These are phyloP conservation scores for Neosalanx taihuensis DNA, from an alignment of 2,797 vertebrate genomes.

Conservation along the genomic window DNA sequence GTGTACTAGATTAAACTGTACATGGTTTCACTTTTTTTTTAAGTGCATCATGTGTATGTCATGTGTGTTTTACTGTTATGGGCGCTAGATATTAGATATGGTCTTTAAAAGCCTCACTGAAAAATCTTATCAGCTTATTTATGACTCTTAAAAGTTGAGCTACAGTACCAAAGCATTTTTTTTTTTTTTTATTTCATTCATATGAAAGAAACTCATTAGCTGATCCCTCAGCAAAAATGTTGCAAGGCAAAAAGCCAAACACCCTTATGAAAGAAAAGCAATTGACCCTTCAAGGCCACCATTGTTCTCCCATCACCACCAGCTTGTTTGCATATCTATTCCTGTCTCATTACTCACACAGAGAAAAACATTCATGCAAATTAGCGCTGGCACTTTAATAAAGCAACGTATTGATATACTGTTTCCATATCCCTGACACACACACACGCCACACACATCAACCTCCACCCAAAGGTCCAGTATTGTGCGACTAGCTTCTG, in stretches of 20 bases:
- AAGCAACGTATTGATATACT: constrained; percentile 65
- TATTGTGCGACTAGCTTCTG: constrained; percentile 36
- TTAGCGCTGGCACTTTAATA: constrained; percentile 57
- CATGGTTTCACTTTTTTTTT: no score
- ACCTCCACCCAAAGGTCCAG: constrained; percentile 22
- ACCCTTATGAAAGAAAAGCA: constrained; percentile 42
- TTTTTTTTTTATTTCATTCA: constrained; percentile 20
- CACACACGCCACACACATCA: constrained; percentile 13
- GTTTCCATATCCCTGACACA: constrained; percentile 36
- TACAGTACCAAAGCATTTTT: constrained; percentile 14
- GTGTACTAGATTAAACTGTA: no score
- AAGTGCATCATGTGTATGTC: no score
- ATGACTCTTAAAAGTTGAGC: background rate
- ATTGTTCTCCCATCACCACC: constrained; percentile 60
- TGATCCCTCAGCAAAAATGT: constrained; percentile 18
- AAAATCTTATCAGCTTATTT: background rate
- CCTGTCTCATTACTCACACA: constrained; percentile 53
- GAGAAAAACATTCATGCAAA: constrained; percentile 60
- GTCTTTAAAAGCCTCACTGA: no score
- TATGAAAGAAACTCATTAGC: constrained; percentile 36
- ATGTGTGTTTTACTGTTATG: no score
- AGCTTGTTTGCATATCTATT: constrained; percentile 62
- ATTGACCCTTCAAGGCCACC: constrained; percentile 45
- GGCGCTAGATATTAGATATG: no score
- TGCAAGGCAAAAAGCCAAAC: constrained; percentile 24